phyloP scores from a whole-genome alignment of 2,797 vertebrate genomes.

The Gephyroberyx darwinii region DNA sequence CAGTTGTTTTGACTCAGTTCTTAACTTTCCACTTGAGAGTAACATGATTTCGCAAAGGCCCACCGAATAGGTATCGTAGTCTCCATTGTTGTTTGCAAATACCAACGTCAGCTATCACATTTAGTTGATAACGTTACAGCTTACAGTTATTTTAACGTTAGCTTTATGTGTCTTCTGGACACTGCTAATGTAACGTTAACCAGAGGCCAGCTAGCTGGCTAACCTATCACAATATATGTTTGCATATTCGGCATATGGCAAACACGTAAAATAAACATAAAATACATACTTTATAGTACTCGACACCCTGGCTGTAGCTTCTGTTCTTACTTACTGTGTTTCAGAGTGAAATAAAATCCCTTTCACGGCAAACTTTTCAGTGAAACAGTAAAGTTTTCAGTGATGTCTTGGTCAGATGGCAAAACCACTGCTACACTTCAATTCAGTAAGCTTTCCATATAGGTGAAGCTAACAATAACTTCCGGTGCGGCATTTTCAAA shows the following conservation, averaged over 20 bases:
- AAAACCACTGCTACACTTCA: too few species aligned
- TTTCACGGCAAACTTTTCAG: conserved; percentile 22
- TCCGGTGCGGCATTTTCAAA: conserved; percentile 24
- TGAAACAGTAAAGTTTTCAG: too few species aligned
- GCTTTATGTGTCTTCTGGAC: background rate
- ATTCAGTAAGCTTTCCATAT: too few species aligned
- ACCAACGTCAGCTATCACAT: too few species aligned
- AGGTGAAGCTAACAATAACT: background rate
- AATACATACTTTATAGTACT: conserved; percentile 34
- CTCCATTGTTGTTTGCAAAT: background rate
- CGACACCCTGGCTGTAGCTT: background rate
- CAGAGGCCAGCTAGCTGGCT: background rate
- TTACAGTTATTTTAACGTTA: background rate
- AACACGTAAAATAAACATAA: background rate
- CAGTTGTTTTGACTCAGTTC: background rate
- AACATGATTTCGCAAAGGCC: too few species aligned
- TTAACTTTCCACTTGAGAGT: too few species aligned
- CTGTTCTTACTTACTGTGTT: background rate
- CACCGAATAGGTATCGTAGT: background rate
- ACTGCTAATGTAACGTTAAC: background rate
- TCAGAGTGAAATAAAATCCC: background rate
- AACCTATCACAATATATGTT: background rate
- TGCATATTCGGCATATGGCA: background rate
- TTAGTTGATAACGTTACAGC: background rate
- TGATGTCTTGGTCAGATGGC: conserved; percentile 54